Evolutionary conservation across 2,797 vertebrate genomes (phyloP).

Genomic region (Leucoraja ocellata): DNA sequence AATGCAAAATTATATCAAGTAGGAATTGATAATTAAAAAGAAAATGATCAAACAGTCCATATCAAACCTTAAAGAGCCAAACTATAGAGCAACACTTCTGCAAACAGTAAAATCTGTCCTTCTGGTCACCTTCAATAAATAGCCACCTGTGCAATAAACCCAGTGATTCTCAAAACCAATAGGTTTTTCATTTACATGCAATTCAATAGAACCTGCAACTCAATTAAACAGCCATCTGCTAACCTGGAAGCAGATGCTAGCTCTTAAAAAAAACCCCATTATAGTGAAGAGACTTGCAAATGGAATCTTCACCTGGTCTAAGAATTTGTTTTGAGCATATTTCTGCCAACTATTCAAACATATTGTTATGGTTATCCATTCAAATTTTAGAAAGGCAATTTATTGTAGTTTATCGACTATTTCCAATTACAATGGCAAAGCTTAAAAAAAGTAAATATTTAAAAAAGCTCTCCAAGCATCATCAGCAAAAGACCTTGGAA

Average conservation of each 20-base stretch:
- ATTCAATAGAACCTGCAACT: constrained; percentile 36
- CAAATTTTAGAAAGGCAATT: neutral
- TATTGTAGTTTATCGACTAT: neutral
- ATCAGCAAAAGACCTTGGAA: neutral
- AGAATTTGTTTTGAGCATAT: neutral
- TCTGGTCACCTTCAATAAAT: constrained; percentile 37
- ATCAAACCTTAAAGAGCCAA: neutral
- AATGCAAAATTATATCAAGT: neutral
- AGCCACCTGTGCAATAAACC: constrained; percentile 36
- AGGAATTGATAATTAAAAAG: neutral
- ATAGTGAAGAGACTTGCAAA: neutral
- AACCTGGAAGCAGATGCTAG: constrained; percentile 35
- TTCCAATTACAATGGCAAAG: neutral
- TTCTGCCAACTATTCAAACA: neutral
- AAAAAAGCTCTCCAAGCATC: neutral
- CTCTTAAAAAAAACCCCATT: neutral
- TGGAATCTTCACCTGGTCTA: constrained; percentile 11
- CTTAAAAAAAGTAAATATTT: too few relatives aligned
- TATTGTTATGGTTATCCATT: neutral
- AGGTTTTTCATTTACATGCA: constrained; percentile 37
- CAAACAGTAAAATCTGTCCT: constrained; percentile 32
- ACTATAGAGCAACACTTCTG: neutral
- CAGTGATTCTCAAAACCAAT: constrained; percentile 35
- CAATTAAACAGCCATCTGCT: constrained; percentile 38
- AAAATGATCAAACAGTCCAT: neutral